These are phyloP conservation scores for Drosophila picticornis DNA, from an alignment of 2,888 invertebrate genomes.

Conservation along the genomic window DNA sequence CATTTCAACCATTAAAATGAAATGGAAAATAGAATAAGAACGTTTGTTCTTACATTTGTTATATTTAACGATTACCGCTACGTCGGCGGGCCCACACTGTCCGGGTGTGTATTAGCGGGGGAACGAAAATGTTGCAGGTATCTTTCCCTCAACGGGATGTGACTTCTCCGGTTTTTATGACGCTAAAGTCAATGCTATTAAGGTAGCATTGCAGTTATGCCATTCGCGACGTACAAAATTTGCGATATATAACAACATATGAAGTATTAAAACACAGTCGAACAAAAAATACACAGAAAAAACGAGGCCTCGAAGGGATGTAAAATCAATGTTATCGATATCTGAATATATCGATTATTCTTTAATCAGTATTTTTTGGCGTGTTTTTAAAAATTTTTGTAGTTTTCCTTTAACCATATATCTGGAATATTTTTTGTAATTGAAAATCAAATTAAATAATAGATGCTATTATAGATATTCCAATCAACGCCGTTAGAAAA, in stretches of 20 bases:
- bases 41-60: slow-evolving; percentile 37
- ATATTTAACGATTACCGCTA: slow-evolving; percentile 24
- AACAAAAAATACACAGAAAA: slow-evolving; percentile 69
- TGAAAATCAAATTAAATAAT: neutral
- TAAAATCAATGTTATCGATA: slow-evolving; percentile 48
- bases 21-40: neutral
- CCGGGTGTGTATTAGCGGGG: slow-evolving; percentile 24
- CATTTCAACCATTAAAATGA: neutral
- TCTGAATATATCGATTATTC: slow-evolving; percentile 23
- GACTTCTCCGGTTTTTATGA: slow-evolving; percentile 1
- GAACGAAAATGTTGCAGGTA: slow-evolving; percentile 16
- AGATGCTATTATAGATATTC: neutral
- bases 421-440: neutral
- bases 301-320: slow-evolving; percentile 64
- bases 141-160: slow-evolving; percentile 8
- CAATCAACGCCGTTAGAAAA: slow-evolving; percentile 29
- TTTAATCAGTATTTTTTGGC: neutral
- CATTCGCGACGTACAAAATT: slow-evolving; percentile 18
- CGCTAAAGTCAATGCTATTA: slow-evolving; percentile 9
- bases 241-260: slow-evolving; percentile 36
- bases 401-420: neutral
- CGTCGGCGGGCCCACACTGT: slow-evolving; percentile 45
- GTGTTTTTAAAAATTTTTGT: neutral
- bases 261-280: slow-evolving; percentile 46
- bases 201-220: slow-evolving; percentile 30